Evolutionary conservation across 2,113 vertebrate species (phyloP).

Genomic region (Lagopus muta): DNA sequence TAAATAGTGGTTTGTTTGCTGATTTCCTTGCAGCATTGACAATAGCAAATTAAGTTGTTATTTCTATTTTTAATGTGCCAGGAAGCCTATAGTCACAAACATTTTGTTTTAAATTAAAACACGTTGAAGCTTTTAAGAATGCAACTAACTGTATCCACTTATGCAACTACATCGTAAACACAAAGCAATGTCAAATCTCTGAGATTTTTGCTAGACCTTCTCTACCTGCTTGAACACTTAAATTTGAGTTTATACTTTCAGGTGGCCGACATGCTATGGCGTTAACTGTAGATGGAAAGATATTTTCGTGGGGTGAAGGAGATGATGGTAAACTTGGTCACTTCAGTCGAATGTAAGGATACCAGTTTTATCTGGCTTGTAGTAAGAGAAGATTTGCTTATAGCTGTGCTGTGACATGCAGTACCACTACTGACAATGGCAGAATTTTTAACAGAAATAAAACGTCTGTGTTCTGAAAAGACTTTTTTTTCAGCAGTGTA

Average conservation of each 20-base stretch:
- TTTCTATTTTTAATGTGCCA: neutral
- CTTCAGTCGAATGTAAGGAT: conserved; percentile 95
- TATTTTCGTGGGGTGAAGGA: conserved; percentile 99
- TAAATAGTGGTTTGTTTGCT: neutral
- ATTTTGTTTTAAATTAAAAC: neutral
- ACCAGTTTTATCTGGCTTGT: neutral
- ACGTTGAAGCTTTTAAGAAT: neutral
- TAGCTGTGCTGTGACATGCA: neutral
- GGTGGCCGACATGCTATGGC: conserved; percentile 98
- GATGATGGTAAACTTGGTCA: conserved; percentile 98
- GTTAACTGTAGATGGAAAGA: conserved; percentile 96
- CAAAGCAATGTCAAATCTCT: neutral
- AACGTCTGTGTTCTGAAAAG: neutral
- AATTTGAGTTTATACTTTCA: conserved; percentile 41
- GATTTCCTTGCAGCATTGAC: neutral
- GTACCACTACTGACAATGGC: neutral
- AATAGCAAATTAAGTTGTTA: neutral
- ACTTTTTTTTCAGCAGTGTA: neutral
- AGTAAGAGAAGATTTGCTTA: neutral
- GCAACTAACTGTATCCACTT: rapidly evolving
- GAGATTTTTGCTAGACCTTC: neutral
- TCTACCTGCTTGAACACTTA: neutral
- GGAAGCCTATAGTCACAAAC: neutral
- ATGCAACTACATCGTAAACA: rapidly evolving
- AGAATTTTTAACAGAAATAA: neutral